Base-by-base conservation (phyloP, 2,888 invertebrate genomes). In the Mayetiola destructor region DNA sequence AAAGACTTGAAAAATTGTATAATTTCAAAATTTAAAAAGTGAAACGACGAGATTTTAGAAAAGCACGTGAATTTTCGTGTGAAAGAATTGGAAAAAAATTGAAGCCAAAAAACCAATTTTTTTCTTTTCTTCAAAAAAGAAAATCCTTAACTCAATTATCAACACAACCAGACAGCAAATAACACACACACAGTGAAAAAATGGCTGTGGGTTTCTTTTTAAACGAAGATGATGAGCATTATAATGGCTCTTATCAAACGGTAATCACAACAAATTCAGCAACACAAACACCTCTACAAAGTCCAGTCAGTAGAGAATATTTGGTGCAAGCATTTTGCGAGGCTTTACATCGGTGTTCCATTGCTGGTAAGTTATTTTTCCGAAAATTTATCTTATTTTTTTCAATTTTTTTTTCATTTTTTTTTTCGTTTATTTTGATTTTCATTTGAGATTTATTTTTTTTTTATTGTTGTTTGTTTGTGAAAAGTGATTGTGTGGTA, bases 151-250 rank as follows among this genome's bases (percentile, higher is more conserved):
- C n/a, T n/a, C n/a, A n/a, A n/a, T n/a, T n/a, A n/a, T n/a, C 2
- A 48, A 40, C 10, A 48, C 48, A 39, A 18, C 20, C 10, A 18
- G 16, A 4, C 20, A 39, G 9, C 12, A 8, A n/a, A n/a, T n/a
- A 8, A 48, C 23, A 42, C 14, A 42, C 2, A 42, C 2, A 23
- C 3, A 42, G 5, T 23, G 42, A 32, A 58, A 67, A 61, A 63
- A 72, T 72, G 72, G 72, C 72, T 64, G 70, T 71, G 68, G 70
- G 71, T 64, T 72, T 73, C 64, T 69, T 69, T 65, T 29, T 32
- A 20, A 30, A 53, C 20, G 70, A 70, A 64, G 70, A 66, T 63
- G 63, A 66, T 63, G 70, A 70, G 64, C 58, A 56, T 20, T 42
- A 23, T 8, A 39, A 27, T 6, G 54, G 23, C 37, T 48, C 56